phyloP scores from a whole-genome alignment of 2,797 vertebrate genomes.

The Geotrypetes seraphini region DNA sequence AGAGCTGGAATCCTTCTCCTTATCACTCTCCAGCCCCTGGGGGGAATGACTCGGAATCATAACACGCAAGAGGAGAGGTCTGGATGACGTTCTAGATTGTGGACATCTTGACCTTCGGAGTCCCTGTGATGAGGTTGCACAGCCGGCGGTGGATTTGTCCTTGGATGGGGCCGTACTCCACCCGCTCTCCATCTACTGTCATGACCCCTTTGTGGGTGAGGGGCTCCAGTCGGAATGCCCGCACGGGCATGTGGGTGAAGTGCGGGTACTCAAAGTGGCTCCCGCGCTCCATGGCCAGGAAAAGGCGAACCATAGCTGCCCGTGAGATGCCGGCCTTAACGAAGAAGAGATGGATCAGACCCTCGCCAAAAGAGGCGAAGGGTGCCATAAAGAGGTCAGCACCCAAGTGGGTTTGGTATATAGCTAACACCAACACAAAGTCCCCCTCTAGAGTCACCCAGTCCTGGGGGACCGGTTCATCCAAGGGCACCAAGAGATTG shows the following conservation, averaged over 20 bases:
- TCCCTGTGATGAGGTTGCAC: slow-evolving; percentile 27
- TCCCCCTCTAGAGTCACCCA: slow-evolving; percentile 82
- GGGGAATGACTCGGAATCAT: too few relatives aligned
- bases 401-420: slow-evolving; percentile 76
- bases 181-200: slow-evolving; percentile 83
- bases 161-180: slow-evolving; percentile 82
- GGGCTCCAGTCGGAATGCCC: slow-evolving; percentile 81
- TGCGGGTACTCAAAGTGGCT: slow-evolving; percentile 72
- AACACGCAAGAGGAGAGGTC: too few relatives aligned
- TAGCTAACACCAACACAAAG: slow-evolving; percentile 77
- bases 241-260: slow-evolving; percentile 64
- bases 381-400: slow-evolving; percentile 78
- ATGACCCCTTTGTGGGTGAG: slow-evolving; percentile 72
- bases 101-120: background rate
- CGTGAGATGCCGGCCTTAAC: slow-evolving; percentile 77
- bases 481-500: slow-evolving; percentile 69
- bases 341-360: slow-evolving; percentile 78
- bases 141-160: slow-evolving; percentile 62
- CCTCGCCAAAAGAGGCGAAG: slow-evolving; percentile 72
- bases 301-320: slow-evolving; percentile 68
- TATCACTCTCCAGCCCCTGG: too few relatives aligned
- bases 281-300: slow-evolving; percentile 81
- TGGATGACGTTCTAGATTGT: slow-evolving; percentile 3
- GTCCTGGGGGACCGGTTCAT: slow-evolving; percentile 69
- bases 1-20: too few relatives aligned